Evolutionary conservation across 2,888 invertebrate genomes (phyloP).

Genomic region (Xylota segnis): DNA sequence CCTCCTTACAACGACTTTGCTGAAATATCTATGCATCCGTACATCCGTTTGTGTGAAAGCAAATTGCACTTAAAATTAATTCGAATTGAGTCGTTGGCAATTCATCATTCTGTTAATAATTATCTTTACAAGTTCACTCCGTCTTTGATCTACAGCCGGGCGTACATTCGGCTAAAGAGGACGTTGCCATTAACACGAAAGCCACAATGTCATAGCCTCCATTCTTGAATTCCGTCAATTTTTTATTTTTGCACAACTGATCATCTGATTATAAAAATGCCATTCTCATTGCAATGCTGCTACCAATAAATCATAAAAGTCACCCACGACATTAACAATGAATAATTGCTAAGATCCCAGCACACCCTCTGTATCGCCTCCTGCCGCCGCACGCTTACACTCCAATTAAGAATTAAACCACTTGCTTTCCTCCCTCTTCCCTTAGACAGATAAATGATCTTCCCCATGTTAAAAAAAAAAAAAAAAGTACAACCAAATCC

Average conservation of each 20-base stretch:
- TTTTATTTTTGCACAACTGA: slow-evolving; percentile 10
- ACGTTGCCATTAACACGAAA: slow-evolving; percentile 40
- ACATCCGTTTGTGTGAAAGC: slow-evolving; percentile 6
- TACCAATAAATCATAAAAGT: slow-evolving; percentile 52
- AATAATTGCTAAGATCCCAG: slow-evolving; percentile 33
- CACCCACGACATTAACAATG: slow-evolving; percentile 39
- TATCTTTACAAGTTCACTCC: slow-evolving; percentile 22
- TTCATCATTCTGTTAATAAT: slow-evolving; percentile 30
- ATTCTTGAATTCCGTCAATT: slow-evolving; percentile 20
- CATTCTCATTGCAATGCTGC: slow-evolving; percentile 33
- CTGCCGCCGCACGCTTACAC: slow-evolving; percentile 4
- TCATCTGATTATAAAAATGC: slow-evolving; percentile 29
- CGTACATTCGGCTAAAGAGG: slow-evolving; percentile 31
- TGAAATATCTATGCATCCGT: slow-evolving; percentile 21
- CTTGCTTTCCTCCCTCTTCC: slow-evolving; percentile 38
- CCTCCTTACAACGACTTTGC: background rate
- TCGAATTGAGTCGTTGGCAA: slow-evolving; percentile 45
- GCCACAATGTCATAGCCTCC: slow-evolving; percentile 43
- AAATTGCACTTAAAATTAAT: slow-evolving; percentile 41
- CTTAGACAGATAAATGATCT: slow-evolving; percentile 5
- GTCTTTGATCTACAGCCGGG: slow-evolving; percentile 48
- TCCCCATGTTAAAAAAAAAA: slow-evolving; percentile 7
- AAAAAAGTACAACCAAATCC: background rate
- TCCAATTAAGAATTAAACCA: slow-evolving; percentile 49
- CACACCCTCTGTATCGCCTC: background rate